Conservation (phyloP, 2,113 vertebrate genomes). For the Notarius lentiginosus region DNA sequence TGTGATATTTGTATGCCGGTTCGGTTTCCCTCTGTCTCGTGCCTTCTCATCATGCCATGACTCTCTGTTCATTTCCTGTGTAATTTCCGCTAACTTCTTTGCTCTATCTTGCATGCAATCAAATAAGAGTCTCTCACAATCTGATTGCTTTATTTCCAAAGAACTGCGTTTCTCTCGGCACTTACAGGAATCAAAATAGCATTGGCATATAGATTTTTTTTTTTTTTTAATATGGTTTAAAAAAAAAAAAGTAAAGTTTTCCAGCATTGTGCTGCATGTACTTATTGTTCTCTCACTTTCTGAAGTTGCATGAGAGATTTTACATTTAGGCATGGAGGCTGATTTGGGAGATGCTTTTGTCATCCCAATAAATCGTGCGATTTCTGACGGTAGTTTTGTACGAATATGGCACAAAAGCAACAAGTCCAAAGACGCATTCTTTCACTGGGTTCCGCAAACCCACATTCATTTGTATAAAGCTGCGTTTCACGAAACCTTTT, state of each 20-base stretch:
- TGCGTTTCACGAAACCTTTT: background rate
- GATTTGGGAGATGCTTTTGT: background rate
- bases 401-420: background rate
- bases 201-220: background rate
- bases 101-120: conserved; percentile 67
- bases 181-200: background rate
- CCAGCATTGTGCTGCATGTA: background rate
- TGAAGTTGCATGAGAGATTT: background rate
- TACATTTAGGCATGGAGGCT: too few species aligned
- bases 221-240: background rate
- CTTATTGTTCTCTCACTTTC: background rate
- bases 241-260: background rate
- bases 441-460: background rate
- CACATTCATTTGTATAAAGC: background rate
- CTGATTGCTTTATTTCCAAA: background rate
- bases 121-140: conserved; percentile 50
- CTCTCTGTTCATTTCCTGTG: conserved; percentile 52
- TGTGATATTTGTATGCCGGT: background rate
- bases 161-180: background rate
- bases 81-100: conserved; percentile 50
- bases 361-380: background rate
- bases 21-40: conserved; percentile 4
- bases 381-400: background rate
- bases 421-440: background rate
- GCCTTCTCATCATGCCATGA: conserved; percentile 2